phyloP scores from a whole-genome alignment of 2,113 vertebrate species.

The Lucifuga dentata region DNA sequence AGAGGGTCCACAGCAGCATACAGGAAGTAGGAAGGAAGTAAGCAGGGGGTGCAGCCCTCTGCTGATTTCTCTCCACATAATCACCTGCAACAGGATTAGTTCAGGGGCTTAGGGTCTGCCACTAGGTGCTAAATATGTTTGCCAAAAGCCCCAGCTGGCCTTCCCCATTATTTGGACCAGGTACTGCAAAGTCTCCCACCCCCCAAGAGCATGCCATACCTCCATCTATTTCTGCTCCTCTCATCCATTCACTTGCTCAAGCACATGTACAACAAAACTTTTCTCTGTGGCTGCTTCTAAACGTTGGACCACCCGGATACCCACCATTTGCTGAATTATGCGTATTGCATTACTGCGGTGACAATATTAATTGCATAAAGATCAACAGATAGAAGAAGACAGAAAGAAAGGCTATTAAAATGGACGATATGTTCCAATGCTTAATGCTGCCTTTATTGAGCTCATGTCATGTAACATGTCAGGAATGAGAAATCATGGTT shows the following conservation, averaged over 20 bases:
- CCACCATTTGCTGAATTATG: neutral
- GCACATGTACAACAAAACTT: constrained; percentile 38
- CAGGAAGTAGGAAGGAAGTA: constrained; percentile 22
- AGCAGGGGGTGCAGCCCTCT: constrained; percentile 35
- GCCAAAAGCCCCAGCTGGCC: constrained; percentile 77
- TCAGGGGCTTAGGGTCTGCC: constrained; percentile 69
- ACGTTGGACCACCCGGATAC: constrained; percentile 57
- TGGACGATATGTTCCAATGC: neutral
- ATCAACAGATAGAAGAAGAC: neutral
- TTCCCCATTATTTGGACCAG: constrained; percentile 71
- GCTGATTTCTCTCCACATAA: constrained; percentile 61
- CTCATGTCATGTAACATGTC: constrained; percentile 8
- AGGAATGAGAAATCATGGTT: neutral
- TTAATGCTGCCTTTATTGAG: constrained; percentile 10
- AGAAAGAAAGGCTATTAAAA: neutral
- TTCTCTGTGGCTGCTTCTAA: constrained; percentile 26
- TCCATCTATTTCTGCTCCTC: constrained; percentile 48
- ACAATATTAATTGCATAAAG: neutral
- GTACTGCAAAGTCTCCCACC: constrained; percentile 60
- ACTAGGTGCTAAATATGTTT: constrained; percentile 71
- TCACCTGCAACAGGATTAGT: constrained; percentile 74
- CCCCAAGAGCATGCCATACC: constrained; percentile 42
- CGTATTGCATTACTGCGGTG: neutral
- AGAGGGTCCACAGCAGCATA: constrained; percentile 13
- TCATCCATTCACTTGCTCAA: constrained; percentile 45